Percentiles rank a stretch among this genome's conserved stretches.
Conservation (phyloP, 2,888 invertebrate species). For the Rhagonycha lutea region DNA sequence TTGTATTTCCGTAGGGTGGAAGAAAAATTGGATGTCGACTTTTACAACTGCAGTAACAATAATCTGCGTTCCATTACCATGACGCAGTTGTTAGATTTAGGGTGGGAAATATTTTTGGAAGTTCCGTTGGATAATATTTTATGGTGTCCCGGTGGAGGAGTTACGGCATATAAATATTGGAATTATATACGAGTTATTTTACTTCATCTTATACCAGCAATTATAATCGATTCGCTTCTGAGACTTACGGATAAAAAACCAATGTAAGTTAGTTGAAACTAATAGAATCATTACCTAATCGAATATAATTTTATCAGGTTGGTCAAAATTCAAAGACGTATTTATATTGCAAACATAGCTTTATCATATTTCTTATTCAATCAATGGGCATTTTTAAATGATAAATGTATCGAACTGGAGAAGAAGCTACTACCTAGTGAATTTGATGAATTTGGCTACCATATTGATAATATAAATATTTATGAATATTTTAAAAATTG, state of each 20-base stretch:
- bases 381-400: conserved; percentile 77
- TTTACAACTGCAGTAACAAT: conserved; percentile 84
- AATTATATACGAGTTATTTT: conserved; percentile 73
- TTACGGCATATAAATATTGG: conserved; percentile 63
- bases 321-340: conserved; percentile 76
- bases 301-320: conserved; percentile 61
- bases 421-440: conserved; percentile 58
- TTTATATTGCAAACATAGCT: conserved; percentile 75
- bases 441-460: conserved; percentile 62
- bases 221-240: conserved; percentile 71
- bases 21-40: conserved; percentile 56
- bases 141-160: conserved; percentile 67
- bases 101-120: conserved; percentile 56
- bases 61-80: conserved; percentile 70
- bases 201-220: conserved; percentile 79
- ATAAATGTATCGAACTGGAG: conserved; percentile 62
- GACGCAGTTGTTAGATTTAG: conserved; percentile 63
- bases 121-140: conserved; percentile 73
- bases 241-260: conserved; percentile 71
- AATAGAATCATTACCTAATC: not conserved
- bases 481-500: conserved; percentile 59
- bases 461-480: conserved; percentile 60
- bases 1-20: conserved; percentile 22
- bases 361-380: conserved; percentile 75
- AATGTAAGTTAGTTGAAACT: conserved; percentile 57